phyloP scores from a whole-genome alignment of 2,888 invertebrate species.

The Calliphora vomitoria region DNA sequence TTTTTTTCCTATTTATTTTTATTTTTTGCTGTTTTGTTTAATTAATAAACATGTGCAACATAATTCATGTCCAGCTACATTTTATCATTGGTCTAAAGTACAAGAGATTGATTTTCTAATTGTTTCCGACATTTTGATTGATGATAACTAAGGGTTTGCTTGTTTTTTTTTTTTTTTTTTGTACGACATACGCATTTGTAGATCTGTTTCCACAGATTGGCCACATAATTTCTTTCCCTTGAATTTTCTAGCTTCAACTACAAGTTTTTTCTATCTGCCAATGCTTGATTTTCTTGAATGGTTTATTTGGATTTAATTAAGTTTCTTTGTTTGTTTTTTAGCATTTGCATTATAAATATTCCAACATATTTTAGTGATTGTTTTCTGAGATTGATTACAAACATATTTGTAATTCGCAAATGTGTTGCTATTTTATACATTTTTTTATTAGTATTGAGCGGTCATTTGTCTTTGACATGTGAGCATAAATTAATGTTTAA shows the following conservation, averaged over 20 bases:
- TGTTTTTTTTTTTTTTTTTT: not conserved
- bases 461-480: not conserved
- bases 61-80: constrained; percentile 50
- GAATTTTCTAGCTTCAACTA: not conserved
- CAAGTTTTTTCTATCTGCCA: not conserved
- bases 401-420: not conserved
- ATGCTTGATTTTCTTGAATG: not conserved
- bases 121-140: constrained; percentile 64
- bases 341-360: constrained; percentile 28
- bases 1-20: too few species aligned
- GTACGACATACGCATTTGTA: not conserved
- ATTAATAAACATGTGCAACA: constrained; percentile 59
- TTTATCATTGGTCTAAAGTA: constrained; percentile 23
- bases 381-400: constrained; percentile 17
- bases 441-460: not conserved
- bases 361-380: constrained; percentile 23
- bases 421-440: not conserved
- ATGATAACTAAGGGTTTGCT: constrained; percentile 35
- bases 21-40: constrained; percentile 30
- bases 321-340: constrained; percentile 8
- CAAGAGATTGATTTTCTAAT: constrained; percentile 63
- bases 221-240: not conserved
- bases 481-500: not conserved
- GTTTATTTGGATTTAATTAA: constrained; percentile 33
- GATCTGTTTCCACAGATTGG: constrained; percentile 10